Base-by-base conservation (phyloP, 2,888 invertebrate species). In the Linnaemya vulpina region DNA sequence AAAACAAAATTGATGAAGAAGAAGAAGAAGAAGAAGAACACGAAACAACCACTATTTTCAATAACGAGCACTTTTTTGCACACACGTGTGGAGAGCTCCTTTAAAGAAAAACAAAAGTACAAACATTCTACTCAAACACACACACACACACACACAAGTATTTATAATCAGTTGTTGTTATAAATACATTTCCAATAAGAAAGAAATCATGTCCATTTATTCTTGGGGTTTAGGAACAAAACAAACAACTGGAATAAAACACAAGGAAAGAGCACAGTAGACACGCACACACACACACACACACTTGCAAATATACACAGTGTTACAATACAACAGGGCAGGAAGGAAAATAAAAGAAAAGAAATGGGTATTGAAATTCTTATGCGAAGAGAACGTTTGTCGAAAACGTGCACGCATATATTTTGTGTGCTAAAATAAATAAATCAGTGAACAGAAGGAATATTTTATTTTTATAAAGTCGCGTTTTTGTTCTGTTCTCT, bases 51-150 rank as follows among this genome's bases (percentile, higher is more conserved):
- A 73, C 73, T 58, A 65, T 58, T 49, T 65, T 43, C 13, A 25
- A 55, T n/a, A 22, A 3, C n/a, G 43, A 63, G 53, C 62, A 7
- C 55, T 55, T 53, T 38, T 73, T 70, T 62, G 62, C 30, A 67
- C 65, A 80, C 79, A 80, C 79, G 79, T 80, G 79, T 38, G 55
- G 3, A 71, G 46, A 71, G 79, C 43, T 71, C 70, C 78, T 78
- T 70, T 40, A 58, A 58, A 58, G n/a, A 58, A 58, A 7, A n/a
- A 30, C 5, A 55, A 15, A 0, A 4, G 0, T 7, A 30, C 58
- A 58, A 0, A 60, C 3, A 67, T 3, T 58, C 51, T 1, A 67
- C 13, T 58, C 11, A 40, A 51, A 68, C 11, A 38, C 38, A 30
- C 43, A 35, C 60, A 35, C 3, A 30, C 30, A 3, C 30, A 30